Base-by-base conservation (phyloP, 2,113 vertebrate genomes). In the Regulus satrapa region DNA sequence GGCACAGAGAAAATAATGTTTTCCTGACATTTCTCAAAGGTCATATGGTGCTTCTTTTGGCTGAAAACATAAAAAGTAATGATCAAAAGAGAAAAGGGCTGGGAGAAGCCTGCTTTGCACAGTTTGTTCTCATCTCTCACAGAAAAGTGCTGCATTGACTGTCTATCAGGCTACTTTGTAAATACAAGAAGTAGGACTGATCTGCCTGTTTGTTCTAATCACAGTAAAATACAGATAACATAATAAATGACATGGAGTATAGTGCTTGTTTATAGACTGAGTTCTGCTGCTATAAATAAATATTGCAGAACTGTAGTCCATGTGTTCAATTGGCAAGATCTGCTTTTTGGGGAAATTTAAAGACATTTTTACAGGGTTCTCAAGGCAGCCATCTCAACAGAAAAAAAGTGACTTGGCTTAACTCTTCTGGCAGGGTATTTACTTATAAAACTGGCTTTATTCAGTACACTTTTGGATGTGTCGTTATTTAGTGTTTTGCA, bases 201-300 rank as follows among this genome's bases (percentile, higher is more conserved):
- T 96, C 90, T 95, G 23, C 23, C 46, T 95, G 49, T 92, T 97
- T 93, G 81, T 89, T 93, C 94, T 95, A 97, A 97, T 97, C 95
- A 90, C 26, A 84, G 71, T 85, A 93, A 95, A 97, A 73, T 94
- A 75, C 63, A 77, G 88, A 85, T 46, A 97, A 76, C 78, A 43
- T 51, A 97, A 89, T 36, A 93, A 72, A 80, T 81, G 25, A 26
- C 48, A 83, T 9, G 49, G 52, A 19, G 16, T 78, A 66, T 20
- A 40, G 8, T 59, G 67, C 29, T 92, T 89, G 63, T 89, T 97
- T 91, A 62, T 38, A 85, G 59, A 83, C 52, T 10, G 21, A 29
- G 8, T 72, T 95, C 20, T 82, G 45, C 31, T 89, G 24, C 87
- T 91, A 49, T 75, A 85, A 94, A 80, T 76, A 88, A 80, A 51